Base-by-base conservation (phyloP, 1,140 invertebrate species). In the Whitmania pigra region DNA sequence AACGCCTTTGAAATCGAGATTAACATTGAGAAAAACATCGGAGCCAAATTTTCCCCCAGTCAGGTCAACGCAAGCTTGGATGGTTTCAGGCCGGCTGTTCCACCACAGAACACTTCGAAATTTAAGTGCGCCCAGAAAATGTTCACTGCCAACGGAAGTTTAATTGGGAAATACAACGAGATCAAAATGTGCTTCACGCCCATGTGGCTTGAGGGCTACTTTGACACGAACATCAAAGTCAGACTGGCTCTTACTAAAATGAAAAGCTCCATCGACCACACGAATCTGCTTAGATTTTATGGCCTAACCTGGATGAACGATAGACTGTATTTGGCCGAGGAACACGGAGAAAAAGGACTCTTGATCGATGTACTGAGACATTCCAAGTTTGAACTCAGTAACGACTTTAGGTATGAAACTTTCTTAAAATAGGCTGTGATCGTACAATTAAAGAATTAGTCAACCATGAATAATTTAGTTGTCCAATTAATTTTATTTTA, bases 281-380 rank as follows among this genome's bases (percentile, higher is more conserved):
- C n/a, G 15, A 78, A 78, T 73, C 53, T 80, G 15, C 73, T 77
- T n/a, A 57, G 73, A 22, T 78, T 80, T 53, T 77, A 76, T 73
- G 79, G 79, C 13, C 69, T 80, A n/a, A 78, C 76, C 20, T 69
- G 77, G 29, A n/a, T 78, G 15, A 73, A 77, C 29, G 29, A 22
- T 2, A 74, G 71, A 18, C 71, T 73, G 54, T 77, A 75, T 71
- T 68, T 76, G 5, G 73, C 79, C n/a, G 73, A 74, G 20, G 75
- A 75, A 53, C 76, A 76, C 63, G 76, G 75, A 69, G 60, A 55
- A 22, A 77, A 77, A 66, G 78, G 78, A 6, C 72, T 74, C 7
- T 71, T 80, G 20, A 69, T 72, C 40, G 76, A 79, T 29, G 73
- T 80, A 17, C 73, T 80, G 43, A 74, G 76, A 67, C 74, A 77